Evolutionary conservation across 2,888 invertebrate genomes (phyloP).

Genomic region (Calliphora vomitoria): DNA sequence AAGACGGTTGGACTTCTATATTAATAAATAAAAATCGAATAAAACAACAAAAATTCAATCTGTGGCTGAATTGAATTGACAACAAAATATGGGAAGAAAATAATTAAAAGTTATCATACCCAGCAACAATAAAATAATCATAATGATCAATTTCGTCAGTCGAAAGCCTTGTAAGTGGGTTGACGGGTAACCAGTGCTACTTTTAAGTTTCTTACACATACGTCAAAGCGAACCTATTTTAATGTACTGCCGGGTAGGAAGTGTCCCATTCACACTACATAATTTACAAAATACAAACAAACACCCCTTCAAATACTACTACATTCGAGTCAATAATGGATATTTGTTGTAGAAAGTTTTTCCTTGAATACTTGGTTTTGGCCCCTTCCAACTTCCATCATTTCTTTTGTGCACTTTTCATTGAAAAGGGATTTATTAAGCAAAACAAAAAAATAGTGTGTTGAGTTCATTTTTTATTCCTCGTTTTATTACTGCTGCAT

Average conservation of each 20-base stretch:
- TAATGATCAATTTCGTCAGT: too few species aligned
- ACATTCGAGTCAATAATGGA: conserved; percentile 53
- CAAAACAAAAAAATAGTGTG: conserved; percentile 25
- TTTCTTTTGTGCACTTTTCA: conserved; percentile 41
- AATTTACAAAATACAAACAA: neutral
- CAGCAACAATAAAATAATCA: too few species aligned
- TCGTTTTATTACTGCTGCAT: conserved; percentile 46
- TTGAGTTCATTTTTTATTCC: conserved; percentile 63
- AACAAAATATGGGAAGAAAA: too few species aligned
- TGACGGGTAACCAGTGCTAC: too few species aligned
- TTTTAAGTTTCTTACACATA: too few species aligned
- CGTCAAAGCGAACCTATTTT: too few species aligned
- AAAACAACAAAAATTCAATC: too few species aligned
- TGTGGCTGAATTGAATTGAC: too few species aligned
- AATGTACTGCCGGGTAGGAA: neutral
- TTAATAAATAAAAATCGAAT: too few species aligned
- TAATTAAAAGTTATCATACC: too few species aligned
- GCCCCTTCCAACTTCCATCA: conserved; percentile 5
- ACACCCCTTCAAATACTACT: conserved; percentile 5
- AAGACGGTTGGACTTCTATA: too few species aligned
- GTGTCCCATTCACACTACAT: conserved; percentile 4
- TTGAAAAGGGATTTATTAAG: conserved; percentile 65
- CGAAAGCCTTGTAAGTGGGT: too few species aligned
- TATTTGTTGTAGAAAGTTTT: conserved; percentile 43
- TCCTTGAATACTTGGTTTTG: conserved; percentile 2